Base-by-base conservation (phyloP, 1,140 invertebrate genomes). In the Zeugodacus cucurbitae region DNA sequence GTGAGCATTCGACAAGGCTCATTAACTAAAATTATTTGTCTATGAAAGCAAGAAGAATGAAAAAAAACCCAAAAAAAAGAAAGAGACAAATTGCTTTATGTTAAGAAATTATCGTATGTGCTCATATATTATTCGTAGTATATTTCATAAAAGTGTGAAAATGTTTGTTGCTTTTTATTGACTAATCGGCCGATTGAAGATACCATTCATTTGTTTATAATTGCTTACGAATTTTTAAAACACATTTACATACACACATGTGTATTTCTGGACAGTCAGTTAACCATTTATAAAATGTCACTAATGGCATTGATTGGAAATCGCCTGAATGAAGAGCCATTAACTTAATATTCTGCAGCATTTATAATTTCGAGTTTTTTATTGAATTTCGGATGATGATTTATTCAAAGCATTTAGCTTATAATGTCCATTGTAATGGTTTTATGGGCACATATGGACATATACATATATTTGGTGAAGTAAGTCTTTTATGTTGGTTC, bases 21-120 rank as follows among this genome's bases (percentile, higher is more conserved):
- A 82, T 82, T 54, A 82, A 48, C 74, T 82, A 82, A 48, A 48
- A 82, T 82, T 82, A n/a, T 82, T 82, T 82, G 74, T 2, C 74
- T 48, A 82, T 82, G 74, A 29, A 37, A n/a, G 34, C 41, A 48
- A 54, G n/a, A 48, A 82, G 29, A 48, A 74, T 22, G 1, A 58
- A 22, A 59, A n/a, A 59, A 59, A 59, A 59, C 7, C 7, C n/a
- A 59, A 59, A 59, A 59, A 59, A 0, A 26, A 26, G 26, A 62
- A 62, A 62, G 1, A 41, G 37, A 82, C 48, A 82, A 54, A 82
- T 82, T 82, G 44, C 41, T 54, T 26, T 4, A 82, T 29, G 74
- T 82, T 44, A 82, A 48, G 41, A 82, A 48, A 82, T 82, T 82
- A 82, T 82, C 74, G 26, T 17, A 41, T 82, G 48, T 82, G 74